A percentile compares a stretch with the other conserved stretches of the same genome.
Evolutionary conservation across 2,888 invertebrate genomes (phyloP).

Genomic region (Yponomeuta sedellus): DNA sequence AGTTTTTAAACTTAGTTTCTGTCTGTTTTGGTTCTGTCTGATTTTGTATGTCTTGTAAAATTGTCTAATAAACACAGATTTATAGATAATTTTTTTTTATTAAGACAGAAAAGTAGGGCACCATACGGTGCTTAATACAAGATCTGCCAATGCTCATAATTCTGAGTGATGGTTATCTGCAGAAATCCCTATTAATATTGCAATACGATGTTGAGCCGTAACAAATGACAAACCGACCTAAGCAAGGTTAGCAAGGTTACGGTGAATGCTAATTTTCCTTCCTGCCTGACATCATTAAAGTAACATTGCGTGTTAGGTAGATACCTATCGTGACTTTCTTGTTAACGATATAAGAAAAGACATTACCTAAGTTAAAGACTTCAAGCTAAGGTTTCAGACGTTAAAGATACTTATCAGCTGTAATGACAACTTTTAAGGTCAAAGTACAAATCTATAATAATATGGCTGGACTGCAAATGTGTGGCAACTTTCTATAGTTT

Average conservation of each 20-base stretch:
- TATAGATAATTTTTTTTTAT: too few relatives aligned
- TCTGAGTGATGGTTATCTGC: background rate
- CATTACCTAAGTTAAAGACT: background rate
- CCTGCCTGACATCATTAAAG: slow-evolving; percentile 38
- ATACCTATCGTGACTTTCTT: slow-evolving; percentile 6
- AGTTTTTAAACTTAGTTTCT: too few relatives aligned
- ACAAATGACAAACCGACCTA: background rate
- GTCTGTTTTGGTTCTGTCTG: too few relatives aligned
- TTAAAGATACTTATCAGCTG: background rate
- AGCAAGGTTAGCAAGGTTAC: slow-evolving; percentile 45
- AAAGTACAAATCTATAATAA: too few relatives aligned
- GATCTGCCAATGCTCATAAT: too few relatives aligned
- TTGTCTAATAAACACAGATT: too few relatives aligned
- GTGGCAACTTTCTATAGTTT: too few relatives aligned
- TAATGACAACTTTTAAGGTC: background rate
- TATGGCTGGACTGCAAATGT: too few relatives aligned
- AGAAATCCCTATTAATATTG: background rate
- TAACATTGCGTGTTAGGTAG: background rate
- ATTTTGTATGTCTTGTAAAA: too few relatives aligned
- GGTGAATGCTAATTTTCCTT: slow-evolving; percentile 59
- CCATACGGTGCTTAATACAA: too few relatives aligned
- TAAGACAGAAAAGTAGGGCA: too few relatives aligned
- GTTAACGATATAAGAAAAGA: background rate
- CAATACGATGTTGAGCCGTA: slow-evolving; percentile 4
- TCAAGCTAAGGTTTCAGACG: background rate